Evolutionary conservation across 2,113 vertebrate genomes (phyloP).

Genomic region (Gambusia affinis): DNA sequence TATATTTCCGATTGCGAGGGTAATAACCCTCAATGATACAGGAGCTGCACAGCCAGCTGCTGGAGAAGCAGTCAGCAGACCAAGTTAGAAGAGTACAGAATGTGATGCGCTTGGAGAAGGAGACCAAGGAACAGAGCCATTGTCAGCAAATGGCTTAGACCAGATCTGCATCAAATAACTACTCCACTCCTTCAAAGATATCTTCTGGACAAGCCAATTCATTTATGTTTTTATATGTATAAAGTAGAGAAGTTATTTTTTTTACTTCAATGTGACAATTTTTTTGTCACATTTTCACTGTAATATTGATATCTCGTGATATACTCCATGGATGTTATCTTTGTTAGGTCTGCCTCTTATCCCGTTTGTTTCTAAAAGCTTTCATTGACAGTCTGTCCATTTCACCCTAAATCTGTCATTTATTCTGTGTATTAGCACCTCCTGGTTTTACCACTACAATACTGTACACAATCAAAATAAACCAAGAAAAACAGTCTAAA

Average conservation of each 20-base stretch:
- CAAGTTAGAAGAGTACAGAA: too few relatives aligned
- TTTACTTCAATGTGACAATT: not conserved
- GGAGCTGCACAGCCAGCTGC: not conserved
- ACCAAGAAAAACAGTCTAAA: not conserved
- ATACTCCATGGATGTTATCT: not conserved
- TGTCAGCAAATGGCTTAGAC: too few relatives aligned
- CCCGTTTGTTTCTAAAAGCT: not conserved
- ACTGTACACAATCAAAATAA: constrained; percentile 6
- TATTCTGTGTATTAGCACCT: not conserved
- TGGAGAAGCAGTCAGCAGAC: too few relatives aligned
- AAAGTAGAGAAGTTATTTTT: not conserved
- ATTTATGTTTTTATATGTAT: not conserved
- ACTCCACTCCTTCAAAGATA: not conserved
- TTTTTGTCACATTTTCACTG: not conserved
- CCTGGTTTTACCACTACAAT: constrained; percentile 1
- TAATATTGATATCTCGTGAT: too few relatives aligned
- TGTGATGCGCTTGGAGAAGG: too few relatives aligned
- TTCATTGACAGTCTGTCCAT: not conserved
- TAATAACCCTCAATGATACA: not conserved
- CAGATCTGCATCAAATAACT: too few relatives aligned
- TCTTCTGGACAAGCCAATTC: not conserved
- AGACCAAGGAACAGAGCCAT: too few relatives aligned
- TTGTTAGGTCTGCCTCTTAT: not conserved
- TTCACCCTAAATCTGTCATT: too few relatives aligned
- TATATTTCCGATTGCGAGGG: not conserved